These are phyloP conservation scores for Macrotrachela quadricornifera DNA, from an alignment of 1,140 invertebrate genomes.

Conservation along the genomic window DNA sequence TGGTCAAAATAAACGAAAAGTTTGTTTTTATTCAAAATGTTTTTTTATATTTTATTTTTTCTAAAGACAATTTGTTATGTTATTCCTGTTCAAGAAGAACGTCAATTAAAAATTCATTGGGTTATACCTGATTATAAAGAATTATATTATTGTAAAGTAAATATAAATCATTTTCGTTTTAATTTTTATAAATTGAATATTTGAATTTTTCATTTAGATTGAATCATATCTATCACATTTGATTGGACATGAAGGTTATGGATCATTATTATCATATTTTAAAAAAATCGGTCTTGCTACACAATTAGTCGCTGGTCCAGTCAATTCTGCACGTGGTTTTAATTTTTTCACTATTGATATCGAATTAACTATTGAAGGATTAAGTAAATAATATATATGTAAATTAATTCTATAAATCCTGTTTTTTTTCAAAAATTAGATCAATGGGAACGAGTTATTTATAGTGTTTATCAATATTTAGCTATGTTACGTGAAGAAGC, in stretches of 20 bases:
- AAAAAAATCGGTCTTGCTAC: conserved; percentile 73
- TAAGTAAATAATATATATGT: conserved; percentile 38
- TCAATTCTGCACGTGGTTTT: conserved; percentile 55
- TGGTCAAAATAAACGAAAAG: background rate
- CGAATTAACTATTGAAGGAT: conserved; percentile 72
- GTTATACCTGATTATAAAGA: conserved; percentile 60
- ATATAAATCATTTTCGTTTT: conserved; percentile 16
- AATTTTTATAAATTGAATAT: background rate
- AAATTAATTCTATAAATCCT: too few species aligned
- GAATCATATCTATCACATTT: conserved; percentile 66
- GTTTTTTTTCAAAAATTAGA: background rate
- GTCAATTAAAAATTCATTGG: conserved; percentile 65
- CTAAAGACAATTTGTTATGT: conserved; percentile 34
- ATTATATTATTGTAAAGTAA: conserved; percentile 61
- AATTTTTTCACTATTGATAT: conserved; percentile 66
- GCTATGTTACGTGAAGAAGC: conserved; percentile 51
- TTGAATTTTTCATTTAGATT: conserved; percentile 43
- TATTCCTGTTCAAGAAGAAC: conserved; percentile 73
- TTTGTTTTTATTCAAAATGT: too few species aligned
- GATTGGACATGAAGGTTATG: conserved; percentile 80
- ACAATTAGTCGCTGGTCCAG: conserved; percentile 53
- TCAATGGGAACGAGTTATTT: conserved; percentile 63
- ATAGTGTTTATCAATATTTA: conserved; percentile 66
- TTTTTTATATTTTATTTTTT: conserved; percentile 18
- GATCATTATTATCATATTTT: conserved; percentile 67